Percentiles rank a stretch among this genome's conserved stretches.
Evolutionary conservation across 2,113 vertebrate genomes (phyloP).

Genomic region (Corythornis madagascariensis): DNA sequence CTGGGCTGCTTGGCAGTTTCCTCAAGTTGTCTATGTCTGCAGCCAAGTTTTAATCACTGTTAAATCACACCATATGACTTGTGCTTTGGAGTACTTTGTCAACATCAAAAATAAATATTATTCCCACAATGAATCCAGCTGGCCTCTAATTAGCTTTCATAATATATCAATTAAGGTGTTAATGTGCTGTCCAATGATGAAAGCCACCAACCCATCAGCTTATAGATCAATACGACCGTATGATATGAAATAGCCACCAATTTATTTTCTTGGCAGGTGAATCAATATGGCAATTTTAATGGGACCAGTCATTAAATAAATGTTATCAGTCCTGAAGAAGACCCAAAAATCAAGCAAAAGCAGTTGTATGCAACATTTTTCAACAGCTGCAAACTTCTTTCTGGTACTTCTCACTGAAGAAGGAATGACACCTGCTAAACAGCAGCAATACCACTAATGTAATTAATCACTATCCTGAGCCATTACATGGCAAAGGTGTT

Average conservation of each 20-base stretch:
- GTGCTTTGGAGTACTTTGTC: constrained; percentile 17
- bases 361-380: neutral
- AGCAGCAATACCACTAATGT: neutral
- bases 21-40: neutral
- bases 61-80: constrained; percentile 40
- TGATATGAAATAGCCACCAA: constrained; percentile 14
- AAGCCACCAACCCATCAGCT: neutral
- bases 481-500: neutral
- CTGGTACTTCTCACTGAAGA: neutral
- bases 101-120: constrained; percentile 49
- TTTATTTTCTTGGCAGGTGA: constrained; percentile 55
- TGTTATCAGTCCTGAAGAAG: constrained; percentile 14
- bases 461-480: neutral
- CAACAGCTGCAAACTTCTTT: neutral
- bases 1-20: neutral
- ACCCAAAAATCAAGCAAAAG: neutral
- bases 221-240: constrained; percentile 17
- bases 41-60: constrained; percentile 53
- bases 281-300: constrained; percentile 59
- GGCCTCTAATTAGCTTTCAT: constrained; percentile 52
- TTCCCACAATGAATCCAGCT: constrained; percentile 25
- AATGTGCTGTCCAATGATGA: constrained; percentile 27
- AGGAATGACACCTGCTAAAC: neutral
- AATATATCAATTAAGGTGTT: constrained; percentile 54
- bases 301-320: constrained; percentile 21